Conservation (phyloP, 2,797 vertebrate species). For the Arnoldichthys spilopterus region DNA sequence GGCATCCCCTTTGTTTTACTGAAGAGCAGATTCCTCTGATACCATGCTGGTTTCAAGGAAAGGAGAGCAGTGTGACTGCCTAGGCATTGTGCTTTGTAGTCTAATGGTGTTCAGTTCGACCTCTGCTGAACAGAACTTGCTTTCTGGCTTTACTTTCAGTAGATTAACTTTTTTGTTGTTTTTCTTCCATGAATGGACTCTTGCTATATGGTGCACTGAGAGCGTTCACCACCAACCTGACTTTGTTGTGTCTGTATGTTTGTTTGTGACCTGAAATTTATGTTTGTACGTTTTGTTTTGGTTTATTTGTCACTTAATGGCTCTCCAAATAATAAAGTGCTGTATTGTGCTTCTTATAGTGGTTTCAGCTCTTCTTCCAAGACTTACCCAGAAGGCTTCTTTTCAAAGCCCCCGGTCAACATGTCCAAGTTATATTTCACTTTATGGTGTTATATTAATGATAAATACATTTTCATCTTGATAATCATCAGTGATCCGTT, state of each 20-base stretch:
- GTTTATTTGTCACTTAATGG: constrained; percentile 87
- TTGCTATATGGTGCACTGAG: constrained; percentile 67
- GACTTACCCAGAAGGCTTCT: not conserved
- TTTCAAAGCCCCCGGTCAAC: not conserved
- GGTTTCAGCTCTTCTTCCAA: constrained; percentile 64
- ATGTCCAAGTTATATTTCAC: not conserved
- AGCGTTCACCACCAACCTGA: constrained; percentile 80
- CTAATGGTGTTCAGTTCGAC: constrained; percentile 81
- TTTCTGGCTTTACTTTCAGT: constrained; percentile 69
- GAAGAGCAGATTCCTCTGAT: constrained; percentile 65
- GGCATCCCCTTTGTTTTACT: constrained; percentile 58
- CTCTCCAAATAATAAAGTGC: constrained; percentile 98
- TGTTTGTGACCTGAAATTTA: constrained; percentile 92
- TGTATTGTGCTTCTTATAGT: constrained; percentile 96
- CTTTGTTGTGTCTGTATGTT: constrained; percentile 89
- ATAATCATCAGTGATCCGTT: too few relatives aligned
- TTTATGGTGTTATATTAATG: too few relatives aligned
- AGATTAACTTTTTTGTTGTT: constrained; percentile 78
- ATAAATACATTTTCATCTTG: too few relatives aligned
- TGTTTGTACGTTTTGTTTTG: constrained; percentile 86
- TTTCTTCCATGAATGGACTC: constrained; percentile 67
- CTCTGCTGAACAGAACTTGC: constrained; percentile 72
- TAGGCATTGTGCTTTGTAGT: constrained; percentile 84
- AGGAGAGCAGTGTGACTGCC: constrained; percentile 83
- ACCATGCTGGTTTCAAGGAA: constrained; percentile 69